These are phyloP conservation scores for Dipodomys stephensi DNA, from an alignment of 2,113 vertebrate species.

Conservation along the genomic window DNA sequence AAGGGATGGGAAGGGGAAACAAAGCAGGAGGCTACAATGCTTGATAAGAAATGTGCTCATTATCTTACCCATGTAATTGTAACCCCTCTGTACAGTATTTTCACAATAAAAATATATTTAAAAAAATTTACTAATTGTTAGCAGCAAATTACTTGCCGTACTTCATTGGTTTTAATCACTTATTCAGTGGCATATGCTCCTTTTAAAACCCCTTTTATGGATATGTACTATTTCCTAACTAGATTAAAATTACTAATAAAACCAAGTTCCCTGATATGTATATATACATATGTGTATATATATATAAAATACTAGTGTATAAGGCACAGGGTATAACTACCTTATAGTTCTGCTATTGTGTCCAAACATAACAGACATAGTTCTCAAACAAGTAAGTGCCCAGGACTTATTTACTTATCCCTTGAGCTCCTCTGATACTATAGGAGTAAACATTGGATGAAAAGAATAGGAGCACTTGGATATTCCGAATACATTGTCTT, in stretches of 20 bases:
- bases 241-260: slow-evolving; percentile 57
- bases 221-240: slow-evolving; percentile 34
- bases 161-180: slow-evolving; percentile 27
- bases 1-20: too few relatives aligned
- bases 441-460: background rate
- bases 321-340: too few relatives aligned
- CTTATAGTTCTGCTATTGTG: slow-evolving; percentile 16
- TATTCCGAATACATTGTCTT: slow-evolving; percentile 8
- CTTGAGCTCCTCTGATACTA: background rate
- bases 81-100: too few relatives aligned
- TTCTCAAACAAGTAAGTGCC: background rate
- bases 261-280: background rate
- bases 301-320: background rate
- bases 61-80: too few relatives aligned
- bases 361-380: slow-evolving; percentile 9
- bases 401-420: background rate
- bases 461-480: background rate
- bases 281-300: background rate
- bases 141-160: slow-evolving; percentile 24
- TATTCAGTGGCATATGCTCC: background rate
- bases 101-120: too few relatives aligned
- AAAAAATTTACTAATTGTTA: slow-evolving; percentile 32
- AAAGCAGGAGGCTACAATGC: too few relatives aligned
- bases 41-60: too few relatives aligned
- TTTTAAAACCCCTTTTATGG: slow-evolving; percentile 18